Base-by-base conservation (phyloP, 2,113 vertebrate genomes). In the Pleuronectes platessa region DNA sequence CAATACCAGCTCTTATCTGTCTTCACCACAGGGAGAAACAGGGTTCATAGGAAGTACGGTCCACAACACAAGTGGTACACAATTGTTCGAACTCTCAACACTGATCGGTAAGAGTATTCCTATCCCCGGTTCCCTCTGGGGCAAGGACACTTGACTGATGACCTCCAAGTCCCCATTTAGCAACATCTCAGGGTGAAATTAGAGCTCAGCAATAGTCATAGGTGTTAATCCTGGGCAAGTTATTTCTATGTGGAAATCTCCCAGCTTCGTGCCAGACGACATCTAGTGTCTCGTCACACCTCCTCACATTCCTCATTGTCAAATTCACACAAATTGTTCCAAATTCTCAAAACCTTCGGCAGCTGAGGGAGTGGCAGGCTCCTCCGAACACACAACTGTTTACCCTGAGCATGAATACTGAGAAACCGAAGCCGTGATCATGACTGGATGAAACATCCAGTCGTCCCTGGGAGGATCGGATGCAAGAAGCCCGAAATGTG, bases 241-340 rank as follows among this genome's bases (percentile, higher is more conserved):
- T 79, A 84, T 89, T 86, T 86, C 76, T 66, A 77, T 72, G 37
- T 65, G 83, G 83, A 85, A 86, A 89, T 84, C 49, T 80, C 75
- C 59, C 79, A 54, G 55, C 58, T 74, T 61, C 45, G 58, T 59
- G 85, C 79, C 66, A 74, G 70, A 53, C 7, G 40, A 74, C 76
- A 12, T 68, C 70, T 49, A 42, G 40, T n/a, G 18, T 83, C 67
- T 27, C 54, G 1, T 63, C 49, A 13, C 61, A 68, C 74, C 61
- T 51, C 26, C 26, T 56, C 5, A 54, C 47, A 76, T 82, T 75
- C 68, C 71, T 74, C 35, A 17, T 51, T 68, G 68, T 73, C 71
- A 37, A 55, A 56, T 55, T 85, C 66, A 82, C 61, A 71, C 60
- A 68, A 72, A 61, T 76, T 67, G 45, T 77, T 66, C 68, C 53